A percentile compares a stretch with the other conserved stretches of the same genome.
Evolutionary conservation across 2,888 invertebrate species (phyloP).

Genomic region (Bedellia somnulentella): DNA sequence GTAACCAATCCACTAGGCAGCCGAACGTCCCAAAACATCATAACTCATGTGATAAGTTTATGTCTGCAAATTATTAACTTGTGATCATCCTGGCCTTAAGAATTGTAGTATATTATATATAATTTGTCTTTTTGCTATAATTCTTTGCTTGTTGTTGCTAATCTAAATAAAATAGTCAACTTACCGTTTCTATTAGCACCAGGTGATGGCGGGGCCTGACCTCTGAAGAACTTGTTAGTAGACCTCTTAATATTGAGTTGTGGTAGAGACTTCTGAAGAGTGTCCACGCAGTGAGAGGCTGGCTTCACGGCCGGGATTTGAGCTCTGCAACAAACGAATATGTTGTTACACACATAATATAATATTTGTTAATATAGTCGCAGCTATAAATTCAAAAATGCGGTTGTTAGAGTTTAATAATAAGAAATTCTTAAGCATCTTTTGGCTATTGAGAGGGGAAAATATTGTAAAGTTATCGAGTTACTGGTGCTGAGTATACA

Average conservation of each 20-base stretch:
- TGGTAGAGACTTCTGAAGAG: constrained; percentile 34
- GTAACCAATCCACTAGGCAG: too few species aligned
- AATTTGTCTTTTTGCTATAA: too few species aligned
- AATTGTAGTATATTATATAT: too few species aligned
- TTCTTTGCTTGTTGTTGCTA: too few species aligned
- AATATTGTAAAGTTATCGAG: neutral
- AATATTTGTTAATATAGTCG: neutral
- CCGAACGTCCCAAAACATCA: too few species aligned
- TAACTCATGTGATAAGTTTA: too few species aligned
- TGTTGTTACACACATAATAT: neutral
- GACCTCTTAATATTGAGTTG: constrained; percentile 14
- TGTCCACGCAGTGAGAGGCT: constrained; percentile 45
- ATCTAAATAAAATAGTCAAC: too few species aligned
- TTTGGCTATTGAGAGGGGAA: too few species aligned
- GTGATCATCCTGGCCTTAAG: too few species aligned
- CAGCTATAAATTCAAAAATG: neutral
- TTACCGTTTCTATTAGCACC: constrained; percentile 1
- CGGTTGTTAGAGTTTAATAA: neutral
- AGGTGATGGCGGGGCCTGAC: neutral
- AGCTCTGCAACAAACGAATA: constrained; percentile 16
- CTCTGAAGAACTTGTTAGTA: neutral
- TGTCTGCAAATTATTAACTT: too few species aligned
- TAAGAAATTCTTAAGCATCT: neutral
- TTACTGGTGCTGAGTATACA: neutral
- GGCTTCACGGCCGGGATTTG: constrained; percentile 38